Evolutionary conservation across 2,113 vertebrate genomes (phyloP).

Genomic region (Micronycteris hirsuta): DNA sequence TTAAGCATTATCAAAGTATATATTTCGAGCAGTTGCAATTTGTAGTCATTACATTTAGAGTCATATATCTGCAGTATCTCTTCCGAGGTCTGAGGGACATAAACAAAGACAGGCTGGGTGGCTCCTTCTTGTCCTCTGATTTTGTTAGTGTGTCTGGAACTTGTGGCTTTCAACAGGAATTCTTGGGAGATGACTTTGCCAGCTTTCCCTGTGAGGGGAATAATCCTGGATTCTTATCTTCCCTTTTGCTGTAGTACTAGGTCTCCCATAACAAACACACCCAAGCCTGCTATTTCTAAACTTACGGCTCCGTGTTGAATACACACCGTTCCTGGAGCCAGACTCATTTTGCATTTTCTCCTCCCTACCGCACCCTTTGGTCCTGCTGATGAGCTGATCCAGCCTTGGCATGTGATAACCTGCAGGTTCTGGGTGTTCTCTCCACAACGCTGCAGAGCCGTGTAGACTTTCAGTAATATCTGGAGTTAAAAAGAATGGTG

Average conservation of each 20-base stretch:
- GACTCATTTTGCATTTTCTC: not conserved
- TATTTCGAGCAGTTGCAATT: slow-evolving; percentile 40
- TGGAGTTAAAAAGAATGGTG: not conserved
- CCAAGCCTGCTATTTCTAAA: slow-evolving; percentile 60
- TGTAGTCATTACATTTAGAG: slow-evolving; percentile 53
- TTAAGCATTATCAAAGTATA: slow-evolving; percentile 47
- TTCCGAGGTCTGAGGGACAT: slow-evolving; percentile 14
- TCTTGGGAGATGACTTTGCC: slow-evolving; percentile 13
- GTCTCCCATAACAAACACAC: slow-evolving; percentile 62
- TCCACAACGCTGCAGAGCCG: not conserved
- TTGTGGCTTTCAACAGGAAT: not conserved
- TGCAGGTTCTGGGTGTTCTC: slow-evolving; percentile 7
- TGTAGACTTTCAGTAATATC: not conserved
- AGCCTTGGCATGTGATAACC: not conserved
- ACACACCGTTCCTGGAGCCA: slow-evolving; percentile 25
- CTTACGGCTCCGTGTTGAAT: not conserved
- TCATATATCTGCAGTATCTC: slow-evolving; percentile 51
- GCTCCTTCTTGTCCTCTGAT: slow-evolving; percentile 28
- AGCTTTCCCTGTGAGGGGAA: slow-evolving; percentile 36
- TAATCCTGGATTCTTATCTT: slow-evolving; percentile 11
- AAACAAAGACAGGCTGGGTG: not conserved
- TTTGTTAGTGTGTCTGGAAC: slow-evolving; percentile 50
- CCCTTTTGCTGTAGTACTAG: not conserved
- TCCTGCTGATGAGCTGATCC: not conserved
- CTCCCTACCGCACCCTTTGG: not conserved